Evolutionary conservation across 2,113 vertebrate genomes (phyloP).

Genomic region (Lagopus leucura): DNA sequence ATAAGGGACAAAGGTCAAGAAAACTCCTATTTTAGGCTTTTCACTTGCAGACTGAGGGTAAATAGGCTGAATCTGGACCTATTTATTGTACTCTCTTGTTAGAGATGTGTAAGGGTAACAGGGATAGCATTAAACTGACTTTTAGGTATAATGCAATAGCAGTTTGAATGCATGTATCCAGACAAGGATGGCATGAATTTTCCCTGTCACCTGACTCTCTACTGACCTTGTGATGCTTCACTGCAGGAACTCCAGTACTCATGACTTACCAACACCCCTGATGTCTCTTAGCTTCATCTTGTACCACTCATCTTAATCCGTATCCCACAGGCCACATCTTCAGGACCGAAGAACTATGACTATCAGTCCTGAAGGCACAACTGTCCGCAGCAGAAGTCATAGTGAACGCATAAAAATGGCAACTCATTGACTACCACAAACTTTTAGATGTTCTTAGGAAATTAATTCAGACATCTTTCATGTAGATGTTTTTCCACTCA

Average conservation of each 20-base stretch:
- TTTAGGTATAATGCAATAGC: not conserved
- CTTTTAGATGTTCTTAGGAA: fast-evolving
- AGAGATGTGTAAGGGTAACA: not conserved
- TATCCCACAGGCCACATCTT: fast-evolving
- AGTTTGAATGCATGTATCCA: not conserved
- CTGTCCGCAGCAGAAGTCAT: not conserved
- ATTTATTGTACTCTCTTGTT: not conserved
- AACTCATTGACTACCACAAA: not conserved
- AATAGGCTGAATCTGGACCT: not conserved
- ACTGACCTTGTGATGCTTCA: not conserved
- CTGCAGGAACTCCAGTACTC: not conserved
- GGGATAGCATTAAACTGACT: not conserved
- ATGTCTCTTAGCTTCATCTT: not conserved
- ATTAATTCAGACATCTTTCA: not conserved
- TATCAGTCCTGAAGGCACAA: not conserved
- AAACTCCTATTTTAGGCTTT: not conserved
- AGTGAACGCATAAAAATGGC: not conserved
- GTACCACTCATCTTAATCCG: fast-evolving
- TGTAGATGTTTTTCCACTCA: not conserved
- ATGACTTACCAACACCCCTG: not conserved
- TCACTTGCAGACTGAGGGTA: not conserved
- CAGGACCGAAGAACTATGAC: not conserved
- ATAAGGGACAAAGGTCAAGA: not conserved
- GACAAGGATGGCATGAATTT: not conserved
- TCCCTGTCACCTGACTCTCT: not conserved